Conservation (phyloP, 2,113 vertebrate genomes). For the Calonectris borealis region DNA sequence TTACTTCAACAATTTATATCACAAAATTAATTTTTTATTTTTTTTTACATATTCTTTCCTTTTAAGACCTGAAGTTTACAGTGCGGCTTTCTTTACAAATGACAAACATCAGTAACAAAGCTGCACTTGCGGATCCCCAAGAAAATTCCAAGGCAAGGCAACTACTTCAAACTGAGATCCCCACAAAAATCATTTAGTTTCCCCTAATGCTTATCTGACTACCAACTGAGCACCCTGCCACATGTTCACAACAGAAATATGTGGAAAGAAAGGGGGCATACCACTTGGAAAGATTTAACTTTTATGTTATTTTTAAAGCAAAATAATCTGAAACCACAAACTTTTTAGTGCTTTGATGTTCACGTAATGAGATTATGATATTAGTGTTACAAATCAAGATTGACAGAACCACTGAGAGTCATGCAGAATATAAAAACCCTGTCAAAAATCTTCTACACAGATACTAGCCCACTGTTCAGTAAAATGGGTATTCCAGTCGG, state of each 20-base stretch:
- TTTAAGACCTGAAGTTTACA: background rate
- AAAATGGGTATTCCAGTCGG: fast-evolving
- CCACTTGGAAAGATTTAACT: background rate
- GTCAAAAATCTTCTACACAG: background rate
- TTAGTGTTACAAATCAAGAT: background rate
- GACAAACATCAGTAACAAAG: background rate
- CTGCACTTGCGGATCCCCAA: background rate
- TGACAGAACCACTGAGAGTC: background rate
- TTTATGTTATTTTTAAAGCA: background rate
- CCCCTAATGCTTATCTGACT: background rate
- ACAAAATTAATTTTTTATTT: background rate
- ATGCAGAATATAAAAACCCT: background rate
- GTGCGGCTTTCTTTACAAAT: background rate
- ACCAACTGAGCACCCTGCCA: background rate
- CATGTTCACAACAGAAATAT: background rate
- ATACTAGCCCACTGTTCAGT: background rate
- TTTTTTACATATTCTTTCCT: background rate
- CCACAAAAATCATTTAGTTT: background rate
- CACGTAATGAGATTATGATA: background rate
- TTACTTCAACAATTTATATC: background rate
- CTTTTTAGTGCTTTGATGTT: background rate
- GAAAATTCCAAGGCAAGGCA: background rate
- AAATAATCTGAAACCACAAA: background rate
- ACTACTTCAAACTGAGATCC: background rate
- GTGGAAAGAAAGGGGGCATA: background rate